Evolutionary conservation across 2,888 invertebrate species (phyloP), one percentile per base, ranked within the genome.

Genomic region (Anoplius nigerrimus): DNA sequence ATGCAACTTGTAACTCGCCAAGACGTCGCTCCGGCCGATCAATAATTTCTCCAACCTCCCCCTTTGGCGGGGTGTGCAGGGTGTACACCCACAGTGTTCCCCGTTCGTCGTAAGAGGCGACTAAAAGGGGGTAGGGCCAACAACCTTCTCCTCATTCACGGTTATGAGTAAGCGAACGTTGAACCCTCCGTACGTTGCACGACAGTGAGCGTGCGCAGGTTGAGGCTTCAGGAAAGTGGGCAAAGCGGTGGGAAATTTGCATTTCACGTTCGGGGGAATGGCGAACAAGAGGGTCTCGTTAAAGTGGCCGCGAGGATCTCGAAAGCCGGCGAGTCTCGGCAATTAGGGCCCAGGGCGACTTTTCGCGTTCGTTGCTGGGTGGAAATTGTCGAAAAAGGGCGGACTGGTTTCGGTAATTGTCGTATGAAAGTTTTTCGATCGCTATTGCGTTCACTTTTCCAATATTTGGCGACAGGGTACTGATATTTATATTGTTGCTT

Each of bases 81-180:
- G 11, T 11, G 8, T 6, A 34, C 34, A 34, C 8, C 11, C 6
- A 34, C 34, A 6, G 34, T 34, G 11, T 34, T 34, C 34, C 34
- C 34, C 11, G 34, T 6, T n/a, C n/a, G 11, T 15, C 18, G 20
- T 48, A 34, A 34, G 34, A 34, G 34, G 34, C 34, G 34, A 34
- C 34, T 34, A 6, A 34, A 34, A 34, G 34, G 34, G 34, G 34
- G 34, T 34, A 34, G 34, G 34, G 34, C 53, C 53, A 18, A 21
- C 21, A 53, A 60, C 54, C 58, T 63, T 56, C 65, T 62, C 62
- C 54, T 73, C 65, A 62, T 71, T 56, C 71, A 43, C 27, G 27
- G 58, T 62, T 59, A 70, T 55, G 58, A 66, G 66, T 66, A 64
- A 66, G 70, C 3, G 73, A 62, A 18, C 73, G 62, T 71, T 71